Percentiles rank a stretch among this genome's conserved stretches.
These are phyloP conservation scores for Caerostris extrusa DNA, from an alignment of 1,140 invertebrate species.

Conservation along the genomic window DNA sequence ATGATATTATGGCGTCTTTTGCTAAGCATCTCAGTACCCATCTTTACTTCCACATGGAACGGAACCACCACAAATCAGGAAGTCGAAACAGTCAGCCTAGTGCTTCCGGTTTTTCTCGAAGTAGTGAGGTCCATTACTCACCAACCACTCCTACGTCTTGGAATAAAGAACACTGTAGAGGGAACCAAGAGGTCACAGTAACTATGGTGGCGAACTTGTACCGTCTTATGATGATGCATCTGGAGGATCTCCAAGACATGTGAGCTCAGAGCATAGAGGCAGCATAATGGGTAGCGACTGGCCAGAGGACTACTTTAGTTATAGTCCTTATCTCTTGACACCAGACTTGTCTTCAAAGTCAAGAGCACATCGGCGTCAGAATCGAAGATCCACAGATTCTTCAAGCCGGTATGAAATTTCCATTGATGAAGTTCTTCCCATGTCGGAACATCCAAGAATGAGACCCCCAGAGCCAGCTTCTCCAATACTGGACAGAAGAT, in stretches of 20 bases:
- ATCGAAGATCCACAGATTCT: conserved; percentile 8
- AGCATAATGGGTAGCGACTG: conserved; percentile 72
- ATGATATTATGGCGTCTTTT: conserved; percentile 71
- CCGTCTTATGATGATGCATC: conserved; percentile 44
- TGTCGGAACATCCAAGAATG: conserved; percentile 57
- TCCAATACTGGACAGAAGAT: conserved; percentile 62
- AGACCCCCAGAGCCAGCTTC: conserved; percentile 67
- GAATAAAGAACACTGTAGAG: conserved; percentile 61
- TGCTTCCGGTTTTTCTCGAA: conserved; percentile 53
- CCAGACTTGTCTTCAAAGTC: conserved; percentile 66
- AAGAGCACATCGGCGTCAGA: conserved; percentile 39
- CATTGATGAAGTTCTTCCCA: conserved; percentile 54
- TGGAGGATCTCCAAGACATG: conserved; percentile 14
- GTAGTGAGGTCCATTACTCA: conserved; percentile 25
- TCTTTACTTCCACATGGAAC: conserved; percentile 75
- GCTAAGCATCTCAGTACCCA: conserved; percentile 75
- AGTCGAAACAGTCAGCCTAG: conserved; percentile 48
- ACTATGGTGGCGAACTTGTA: conserved; percentile 50
- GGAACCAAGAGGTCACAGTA: conserved; percentile 7
- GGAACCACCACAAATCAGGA: conserved; percentile 52
- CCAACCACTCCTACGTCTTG: conserved; percentile 43
- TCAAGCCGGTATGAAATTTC: conserved; percentile 53
- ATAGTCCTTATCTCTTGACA: conserved; percentile 71
- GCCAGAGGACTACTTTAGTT: conserved; percentile 74
- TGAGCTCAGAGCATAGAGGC: conserved; percentile 56